phyloP scores from a whole-genome alignment of 2,113 vertebrate genomes.

The Ursus arctos region DNA sequence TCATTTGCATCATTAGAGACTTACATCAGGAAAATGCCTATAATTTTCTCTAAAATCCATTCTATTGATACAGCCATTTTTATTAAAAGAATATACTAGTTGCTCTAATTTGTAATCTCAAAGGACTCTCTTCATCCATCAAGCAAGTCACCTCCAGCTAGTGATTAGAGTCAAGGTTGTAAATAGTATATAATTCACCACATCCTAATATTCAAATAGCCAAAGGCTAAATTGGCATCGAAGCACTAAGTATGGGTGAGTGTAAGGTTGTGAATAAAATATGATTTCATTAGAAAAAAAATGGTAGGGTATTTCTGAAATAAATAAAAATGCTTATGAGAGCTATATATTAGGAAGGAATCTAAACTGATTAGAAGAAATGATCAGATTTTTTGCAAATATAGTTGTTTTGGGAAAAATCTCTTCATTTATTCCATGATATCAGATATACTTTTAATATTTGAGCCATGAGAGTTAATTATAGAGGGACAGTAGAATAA shows the following conservation, averaged over 20 bases:
- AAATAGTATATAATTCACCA: background rate
- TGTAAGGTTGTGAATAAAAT: background rate
- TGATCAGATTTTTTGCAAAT: background rate
- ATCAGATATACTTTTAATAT: background rate
- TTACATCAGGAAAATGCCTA: background rate
- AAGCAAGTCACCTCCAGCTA: background rate
- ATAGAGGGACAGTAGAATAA: background rate
- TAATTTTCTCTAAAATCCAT: background rate
- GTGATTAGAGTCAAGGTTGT: background rate
- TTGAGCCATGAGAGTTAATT: background rate
- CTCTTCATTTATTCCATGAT: background rate
- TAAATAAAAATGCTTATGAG: background rate
- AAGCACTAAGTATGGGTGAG: background rate
- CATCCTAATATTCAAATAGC: background rate
- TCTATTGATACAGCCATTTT: background rate
- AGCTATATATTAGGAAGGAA: background rate
- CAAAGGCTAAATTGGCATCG: background rate
- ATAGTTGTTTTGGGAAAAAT: background rate
- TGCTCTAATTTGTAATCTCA: background rate
- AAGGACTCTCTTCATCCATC: background rate
- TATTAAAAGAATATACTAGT: background rate
- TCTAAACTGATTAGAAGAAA: background rate
- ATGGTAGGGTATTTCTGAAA: background rate
- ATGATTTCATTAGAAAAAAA: background rate
- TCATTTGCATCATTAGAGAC: background rate